phyloP scores from a whole-genome alignment of 1,140 invertebrate genomes.

The Heliothis subflexa region DNA sequence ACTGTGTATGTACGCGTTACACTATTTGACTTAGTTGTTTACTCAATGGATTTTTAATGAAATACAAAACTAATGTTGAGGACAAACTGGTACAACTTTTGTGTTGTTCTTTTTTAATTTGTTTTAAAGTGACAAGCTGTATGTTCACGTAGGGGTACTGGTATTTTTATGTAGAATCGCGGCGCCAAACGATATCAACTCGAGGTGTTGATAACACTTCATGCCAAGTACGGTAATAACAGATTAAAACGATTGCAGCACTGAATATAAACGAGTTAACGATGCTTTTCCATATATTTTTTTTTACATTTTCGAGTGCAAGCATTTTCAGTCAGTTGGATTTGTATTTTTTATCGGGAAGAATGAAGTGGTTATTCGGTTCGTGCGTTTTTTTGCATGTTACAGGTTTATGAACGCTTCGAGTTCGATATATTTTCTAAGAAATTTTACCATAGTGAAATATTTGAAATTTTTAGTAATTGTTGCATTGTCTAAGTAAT shows the following conservation, averaged over 20 bases:
- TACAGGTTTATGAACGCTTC: not conserved
- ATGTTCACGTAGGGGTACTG: not conserved
- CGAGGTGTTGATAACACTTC: slow-evolving; percentile 13
- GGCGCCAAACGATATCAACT: slow-evolving; percentile 33
- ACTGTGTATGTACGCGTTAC: slow-evolving; percentile 37
- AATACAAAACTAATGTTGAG: slow-evolving; percentile 8
- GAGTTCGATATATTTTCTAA: too few relatives aligned
- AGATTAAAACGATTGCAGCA: slow-evolving; percentile 18
- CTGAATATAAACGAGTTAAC: slow-evolving; percentile 22
- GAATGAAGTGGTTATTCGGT: not conserved
- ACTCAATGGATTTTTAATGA: slow-evolving; percentile 57
- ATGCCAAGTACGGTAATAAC: slow-evolving; percentile 24
- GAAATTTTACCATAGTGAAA: too few relatives aligned
- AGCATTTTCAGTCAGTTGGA: slow-evolving; percentile 25
- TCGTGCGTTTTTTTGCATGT: not conserved
- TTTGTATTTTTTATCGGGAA: slow-evolving; percentile 19
- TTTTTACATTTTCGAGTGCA: slow-evolving; percentile 10
- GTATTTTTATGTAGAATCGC: slow-evolving; percentile 10
- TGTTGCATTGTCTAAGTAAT: too few relatives aligned
- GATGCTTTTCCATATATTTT: slow-evolving; percentile 13
- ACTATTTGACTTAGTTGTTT: slow-evolving; percentile 53
- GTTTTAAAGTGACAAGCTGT: not conserved
- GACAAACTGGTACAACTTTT: not conserved
- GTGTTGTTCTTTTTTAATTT: slow-evolving; percentile 11
- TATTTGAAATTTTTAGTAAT: too few relatives aligned